These are phyloP conservation scores for Thalassophryne amazonica DNA, from an alignment of 2,797 vertebrate genomes.

Conservation along the genomic window DNA sequence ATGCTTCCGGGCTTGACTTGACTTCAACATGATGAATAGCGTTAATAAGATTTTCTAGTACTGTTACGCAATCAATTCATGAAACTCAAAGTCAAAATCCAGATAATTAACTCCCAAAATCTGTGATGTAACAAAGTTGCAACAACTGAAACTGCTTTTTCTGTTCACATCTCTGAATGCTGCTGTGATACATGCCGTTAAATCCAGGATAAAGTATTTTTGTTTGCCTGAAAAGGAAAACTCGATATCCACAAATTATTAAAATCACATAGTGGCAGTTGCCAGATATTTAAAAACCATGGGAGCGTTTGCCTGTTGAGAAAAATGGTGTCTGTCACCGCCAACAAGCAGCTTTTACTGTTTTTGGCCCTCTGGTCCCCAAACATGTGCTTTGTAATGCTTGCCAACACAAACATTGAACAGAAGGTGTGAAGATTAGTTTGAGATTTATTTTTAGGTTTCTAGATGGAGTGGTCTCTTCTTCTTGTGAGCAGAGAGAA, in stretches of 20 bases:
- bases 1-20: too few relatives aligned
- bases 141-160: slow-evolving; percentile 30
- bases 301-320: slow-evolving; percentile 55
- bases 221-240: slow-evolving; percentile 12
- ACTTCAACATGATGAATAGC: too few relatives aligned
- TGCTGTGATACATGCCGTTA: not conserved
- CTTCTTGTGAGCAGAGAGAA: slow-evolving; percentile 1
- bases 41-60: too few relatives aligned
- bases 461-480: not conserved
- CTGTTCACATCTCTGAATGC: not conserved
- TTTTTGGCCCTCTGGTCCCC: slow-evolving; percentile 48
- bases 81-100: slow-evolving; percentile 1
- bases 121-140: slow-evolving; percentile 41
- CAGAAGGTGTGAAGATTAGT: slow-evolving; percentile 23
- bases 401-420: slow-evolving; percentile 60
- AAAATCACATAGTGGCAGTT: slow-evolving; percentile 44
- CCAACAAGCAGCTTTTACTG: slow-evolving; percentile 49
- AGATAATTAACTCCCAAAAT: slow-evolving; percentile 9
- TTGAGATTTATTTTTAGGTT: slow-evolving; percentile 50
- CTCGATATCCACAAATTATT: slow-evolving; percentile 30
- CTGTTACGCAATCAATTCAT: too few relatives aligned
- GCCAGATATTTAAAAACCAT: slow-evolving; percentile 57
- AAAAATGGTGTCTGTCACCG: slow-evolving; percentile 50
- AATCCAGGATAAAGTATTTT: too few relatives aligned
- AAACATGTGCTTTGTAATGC: slow-evolving; percentile 53